Conservation (phyloP, 1,140 invertebrate genomes). For the Callitettix versicolor region DNA sequence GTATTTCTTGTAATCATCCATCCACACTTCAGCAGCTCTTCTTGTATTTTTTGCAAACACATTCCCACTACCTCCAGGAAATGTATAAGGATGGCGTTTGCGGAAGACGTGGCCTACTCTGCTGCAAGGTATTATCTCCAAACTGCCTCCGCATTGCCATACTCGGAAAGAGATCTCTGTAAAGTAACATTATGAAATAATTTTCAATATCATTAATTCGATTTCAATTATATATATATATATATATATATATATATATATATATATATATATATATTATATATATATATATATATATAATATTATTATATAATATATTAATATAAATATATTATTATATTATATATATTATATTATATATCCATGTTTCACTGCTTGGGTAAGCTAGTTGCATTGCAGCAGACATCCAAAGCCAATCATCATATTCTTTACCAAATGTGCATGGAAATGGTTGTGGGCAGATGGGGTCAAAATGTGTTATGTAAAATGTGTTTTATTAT, state of each 20-base stretch:
- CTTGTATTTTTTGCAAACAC: constrained; percentile 82
- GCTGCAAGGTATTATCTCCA: constrained; percentile 91
- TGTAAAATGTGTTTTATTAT: too few species aligned
- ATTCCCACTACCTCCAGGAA: constrained; percentile 83
- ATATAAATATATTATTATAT: too few species aligned
- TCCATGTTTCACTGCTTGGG: too few species aligned
- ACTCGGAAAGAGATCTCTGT: constrained; percentile 65
- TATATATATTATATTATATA: too few species aligned
- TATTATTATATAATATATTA: background rate
- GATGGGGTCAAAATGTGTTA: too few species aligned
- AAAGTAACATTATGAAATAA: constrained; percentile 12
- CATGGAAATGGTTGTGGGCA: too few species aligned
- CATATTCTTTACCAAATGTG: too few species aligned
- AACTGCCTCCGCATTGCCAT: constrained; percentile 92
- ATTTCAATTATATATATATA: too few species aligned
- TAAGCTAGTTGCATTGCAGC: too few species aligned
- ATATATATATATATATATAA: background rate
- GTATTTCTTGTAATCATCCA: constrained; percentile 89
- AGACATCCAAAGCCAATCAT: too few species aligned
- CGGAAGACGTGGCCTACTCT: constrained; percentile 84
- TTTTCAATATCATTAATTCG: background rate
- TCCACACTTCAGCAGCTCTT: constrained; percentile 88
- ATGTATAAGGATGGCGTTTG: constrained; percentile 91
- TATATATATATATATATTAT: background rate
- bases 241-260: background rate